Conservation (phyloP, 2,888 invertebrate genomes). For the Pogonocherus hispidulus region DNA sequence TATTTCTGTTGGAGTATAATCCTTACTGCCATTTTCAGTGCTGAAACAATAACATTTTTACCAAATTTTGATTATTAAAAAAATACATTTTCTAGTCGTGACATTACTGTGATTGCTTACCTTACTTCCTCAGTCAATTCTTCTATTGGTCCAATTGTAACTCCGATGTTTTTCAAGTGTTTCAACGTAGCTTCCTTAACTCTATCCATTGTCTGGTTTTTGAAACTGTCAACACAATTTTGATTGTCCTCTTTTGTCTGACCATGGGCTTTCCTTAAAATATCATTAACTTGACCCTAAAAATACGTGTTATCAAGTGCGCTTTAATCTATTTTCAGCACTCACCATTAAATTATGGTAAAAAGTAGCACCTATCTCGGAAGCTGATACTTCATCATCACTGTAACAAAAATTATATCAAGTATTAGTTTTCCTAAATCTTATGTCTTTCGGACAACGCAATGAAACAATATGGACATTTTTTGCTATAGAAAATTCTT, state of each 20-base stretch:
- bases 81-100: neutral
- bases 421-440: too few species aligned
- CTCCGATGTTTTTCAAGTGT: conserved; percentile 64
- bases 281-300: conserved; percentile 71
- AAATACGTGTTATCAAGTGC: too few species aligned
- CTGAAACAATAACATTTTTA: too few species aligned
- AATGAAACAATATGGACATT: too few species aligned
- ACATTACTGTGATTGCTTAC: neutral
- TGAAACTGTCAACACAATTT: conserved; percentile 33
- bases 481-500: too few species aligned
- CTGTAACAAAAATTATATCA: conserved; percentile 21
- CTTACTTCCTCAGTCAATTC: conserved; percentile 37
- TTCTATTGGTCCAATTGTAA: conserved; percentile 57
- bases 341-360: conserved; percentile 80
- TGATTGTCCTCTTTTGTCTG: conserved; percentile 47
- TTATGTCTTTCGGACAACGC: too few species aligned
- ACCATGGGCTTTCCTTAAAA: conserved; percentile 68
- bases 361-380: conserved; percentile 79
- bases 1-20: conserved; percentile 65
- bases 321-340: neutral
- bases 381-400: conserved; percentile 67
- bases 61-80: neutral
- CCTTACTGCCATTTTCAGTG: conserved; percentile 38
- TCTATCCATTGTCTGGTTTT: conserved; percentile 59
- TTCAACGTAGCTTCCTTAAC: conserved; percentile 65